phyloP scores from a whole-genome alignment of 1,140 invertebrate genomes.

The Atta texana region DNA sequence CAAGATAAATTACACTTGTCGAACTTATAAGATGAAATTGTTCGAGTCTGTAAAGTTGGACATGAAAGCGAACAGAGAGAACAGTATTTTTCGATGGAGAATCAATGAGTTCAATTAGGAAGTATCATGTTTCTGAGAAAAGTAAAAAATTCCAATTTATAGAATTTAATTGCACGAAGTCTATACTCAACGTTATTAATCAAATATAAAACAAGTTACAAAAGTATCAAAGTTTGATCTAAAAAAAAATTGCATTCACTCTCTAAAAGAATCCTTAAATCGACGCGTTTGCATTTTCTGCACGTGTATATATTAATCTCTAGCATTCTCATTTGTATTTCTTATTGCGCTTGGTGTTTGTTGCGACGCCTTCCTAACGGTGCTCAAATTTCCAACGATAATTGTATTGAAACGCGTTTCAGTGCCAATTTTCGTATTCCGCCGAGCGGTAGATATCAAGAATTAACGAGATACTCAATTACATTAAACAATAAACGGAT shows the following conservation, averaged over 20 bases:
- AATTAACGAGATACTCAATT: slow-evolving; percentile 55
- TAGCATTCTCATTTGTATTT: not conserved
- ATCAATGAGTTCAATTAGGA: not conserved
- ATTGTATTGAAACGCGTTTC: slow-evolving; percentile 51
- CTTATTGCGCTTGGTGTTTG: slow-evolving; percentile 8
- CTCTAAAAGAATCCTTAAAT: not conserved
- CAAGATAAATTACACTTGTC: slow-evolving; percentile 10
- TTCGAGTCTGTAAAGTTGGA: not conserved
- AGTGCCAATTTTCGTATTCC: slow-evolving; percentile 32
- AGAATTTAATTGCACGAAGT: not conserved
- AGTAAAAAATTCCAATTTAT: not conserved
- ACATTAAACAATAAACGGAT: slow-evolving; percentile 50
- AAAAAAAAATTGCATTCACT: not conserved
- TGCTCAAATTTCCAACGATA: slow-evolving; percentile 18
- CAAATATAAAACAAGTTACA: not conserved
- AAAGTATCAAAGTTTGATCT: not conserved
- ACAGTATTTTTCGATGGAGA: not conserved
- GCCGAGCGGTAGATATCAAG: slow-evolving; percentile 21
- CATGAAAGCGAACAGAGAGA: not conserved
- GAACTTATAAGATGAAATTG: not conserved
- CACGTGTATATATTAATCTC: not conserved
- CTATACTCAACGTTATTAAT: not conserved
- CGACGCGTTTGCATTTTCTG: not conserved
- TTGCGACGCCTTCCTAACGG: not conserved
- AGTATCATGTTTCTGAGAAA: not conserved